A percentile compares a stretch with the other conserved stretches of the same genome.
Conservation (phyloP, 2,888 invertebrate species). For the Tromatobia lineatoria region DNA sequence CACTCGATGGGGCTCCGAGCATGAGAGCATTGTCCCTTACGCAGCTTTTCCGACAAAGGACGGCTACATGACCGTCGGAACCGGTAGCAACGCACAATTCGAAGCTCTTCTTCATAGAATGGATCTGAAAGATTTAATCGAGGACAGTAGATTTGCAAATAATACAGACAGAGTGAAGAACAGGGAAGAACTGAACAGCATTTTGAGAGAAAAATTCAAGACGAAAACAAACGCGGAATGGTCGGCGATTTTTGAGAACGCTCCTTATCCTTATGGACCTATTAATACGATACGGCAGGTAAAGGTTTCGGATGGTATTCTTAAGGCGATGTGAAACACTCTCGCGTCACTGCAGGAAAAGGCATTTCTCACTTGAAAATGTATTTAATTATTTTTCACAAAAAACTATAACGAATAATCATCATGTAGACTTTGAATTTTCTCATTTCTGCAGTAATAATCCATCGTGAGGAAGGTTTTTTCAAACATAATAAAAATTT, state of each 20-base stretch:
- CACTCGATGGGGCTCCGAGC: conserved; percentile 95
- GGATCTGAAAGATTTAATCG: conserved; percentile 87
- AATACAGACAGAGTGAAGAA: conserved; percentile 93
- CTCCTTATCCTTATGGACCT: conserved; percentile 95
- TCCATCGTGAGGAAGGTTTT: too few relatives aligned
- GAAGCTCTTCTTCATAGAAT: conserved; percentile 90
- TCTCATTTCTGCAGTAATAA: not conserved
- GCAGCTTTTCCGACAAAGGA: conserved; percentile 94
- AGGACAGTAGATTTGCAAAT: conserved; percentile 89
- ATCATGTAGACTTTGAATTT: too few relatives aligned
- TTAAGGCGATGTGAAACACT: too few relatives aligned
- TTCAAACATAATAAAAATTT: too few relatives aligned
- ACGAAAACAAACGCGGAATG: conserved; percentile 91
- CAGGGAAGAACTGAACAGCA: conserved; percentile 89
- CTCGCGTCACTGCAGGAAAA: too few relatives aligned
- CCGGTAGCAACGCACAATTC: conserved; percentile 95
- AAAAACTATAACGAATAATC: too few relatives aligned
- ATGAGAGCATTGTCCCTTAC: conserved; percentile 97
- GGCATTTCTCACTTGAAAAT: too few relatives aligned
- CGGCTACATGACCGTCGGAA: conserved; percentile 94
- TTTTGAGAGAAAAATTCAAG: conserved; percentile 88
- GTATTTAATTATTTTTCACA: too few relatives aligned
- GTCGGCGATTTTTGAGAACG: conserved; percentile 90
- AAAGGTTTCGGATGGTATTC: conserved; percentile 40
- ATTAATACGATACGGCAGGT: conserved; percentile 94